phyloP scores from a whole-genome alignment of 2,888 invertebrate genomes.

The Volucella zonaria region DNA sequence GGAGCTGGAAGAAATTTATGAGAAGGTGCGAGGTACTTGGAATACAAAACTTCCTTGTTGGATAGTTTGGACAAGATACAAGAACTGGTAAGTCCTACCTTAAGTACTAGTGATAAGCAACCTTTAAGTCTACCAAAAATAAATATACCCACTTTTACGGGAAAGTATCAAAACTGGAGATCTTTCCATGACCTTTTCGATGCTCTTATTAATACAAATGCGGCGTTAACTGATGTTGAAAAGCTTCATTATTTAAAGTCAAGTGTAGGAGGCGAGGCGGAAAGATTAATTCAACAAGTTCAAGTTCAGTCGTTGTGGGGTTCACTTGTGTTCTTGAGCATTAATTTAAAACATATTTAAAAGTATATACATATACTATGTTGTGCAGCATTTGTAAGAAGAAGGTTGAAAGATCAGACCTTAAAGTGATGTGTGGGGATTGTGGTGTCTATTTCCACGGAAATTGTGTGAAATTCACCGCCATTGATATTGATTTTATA shows the following conservation, averaged over 20 bases:
- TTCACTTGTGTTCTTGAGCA: too few relatives aligned
- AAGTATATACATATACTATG: too few relatives aligned
- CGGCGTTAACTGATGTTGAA: background rate
- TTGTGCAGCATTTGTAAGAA: too few relatives aligned
- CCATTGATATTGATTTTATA: too few relatives aligned
- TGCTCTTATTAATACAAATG: too few relatives aligned
- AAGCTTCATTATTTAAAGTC: constrained; percentile 13
- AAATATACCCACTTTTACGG: constrained; percentile 16
- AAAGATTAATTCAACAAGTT: constrained; percentile 10
- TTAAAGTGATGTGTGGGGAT: too few relatives aligned
- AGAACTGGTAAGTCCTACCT: constrained; percentile 1
- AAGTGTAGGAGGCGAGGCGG: background rate
- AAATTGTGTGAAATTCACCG: too few relatives aligned
- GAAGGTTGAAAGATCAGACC: too few relatives aligned
- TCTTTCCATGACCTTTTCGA: constrained; percentile 14
- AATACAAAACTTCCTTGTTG: background rate
- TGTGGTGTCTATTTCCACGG: too few relatives aligned
- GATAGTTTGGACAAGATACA: constrained; percentile 2
- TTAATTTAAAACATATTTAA: too few relatives aligned
- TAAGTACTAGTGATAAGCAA: constrained; percentile 3
- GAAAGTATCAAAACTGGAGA: constrained; percentile 6
- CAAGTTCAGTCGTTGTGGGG: too few relatives aligned
- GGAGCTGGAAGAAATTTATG: constrained; percentile 6
- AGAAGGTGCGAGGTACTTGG: constrained; percentile 9
- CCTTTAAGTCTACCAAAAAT: constrained; percentile 8